Conservation (phyloP, 2,797 vertebrate genomes). For the Clamator glandarius region DNA sequence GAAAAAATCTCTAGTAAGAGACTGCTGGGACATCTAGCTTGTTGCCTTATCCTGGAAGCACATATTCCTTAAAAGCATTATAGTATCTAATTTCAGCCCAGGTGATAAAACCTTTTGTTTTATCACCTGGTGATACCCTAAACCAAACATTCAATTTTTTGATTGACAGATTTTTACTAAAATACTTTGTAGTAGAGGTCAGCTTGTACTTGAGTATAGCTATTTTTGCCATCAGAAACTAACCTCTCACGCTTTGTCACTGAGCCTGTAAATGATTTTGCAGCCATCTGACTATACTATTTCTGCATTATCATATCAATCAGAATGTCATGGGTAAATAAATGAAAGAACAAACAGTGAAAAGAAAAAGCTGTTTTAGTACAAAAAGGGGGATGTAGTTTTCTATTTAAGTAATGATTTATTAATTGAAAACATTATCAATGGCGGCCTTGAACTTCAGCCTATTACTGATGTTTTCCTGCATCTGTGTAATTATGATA, state of each 20-base stretch:
- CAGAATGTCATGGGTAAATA: slow-evolving; percentile 12
- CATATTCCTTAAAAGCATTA: not conserved
- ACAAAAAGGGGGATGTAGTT: not conserved
- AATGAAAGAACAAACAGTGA: slow-evolving; percentile 35
- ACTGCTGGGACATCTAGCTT: not conserved
- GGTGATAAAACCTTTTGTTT: not conserved
- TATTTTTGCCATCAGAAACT: not conserved
- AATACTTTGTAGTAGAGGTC: not conserved
- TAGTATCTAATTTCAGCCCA: not conserved
- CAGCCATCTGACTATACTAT: not conserved
- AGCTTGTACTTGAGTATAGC: not conserved
- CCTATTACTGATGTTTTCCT: not conserved
- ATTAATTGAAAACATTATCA: not conserved
- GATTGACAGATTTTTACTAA: not conserved
- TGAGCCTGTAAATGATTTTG: not conserved
- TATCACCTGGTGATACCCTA: too few relatives aligned
- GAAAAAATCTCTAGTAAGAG: not conserved
- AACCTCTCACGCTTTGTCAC: not conserved
- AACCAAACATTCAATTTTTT: rapidly evolving
- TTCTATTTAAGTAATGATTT: slow-evolving; percentile 51
- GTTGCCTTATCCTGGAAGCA: not conserved
- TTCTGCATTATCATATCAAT: slow-evolving; percentile 26
- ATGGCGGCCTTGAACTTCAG: not conserved
- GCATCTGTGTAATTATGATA: not conserved
- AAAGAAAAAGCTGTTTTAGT: slow-evolving; percentile 17